phyloP scores from a whole-genome alignment of 2,888 invertebrate species.

The Eretmocerus hayati region DNA sequence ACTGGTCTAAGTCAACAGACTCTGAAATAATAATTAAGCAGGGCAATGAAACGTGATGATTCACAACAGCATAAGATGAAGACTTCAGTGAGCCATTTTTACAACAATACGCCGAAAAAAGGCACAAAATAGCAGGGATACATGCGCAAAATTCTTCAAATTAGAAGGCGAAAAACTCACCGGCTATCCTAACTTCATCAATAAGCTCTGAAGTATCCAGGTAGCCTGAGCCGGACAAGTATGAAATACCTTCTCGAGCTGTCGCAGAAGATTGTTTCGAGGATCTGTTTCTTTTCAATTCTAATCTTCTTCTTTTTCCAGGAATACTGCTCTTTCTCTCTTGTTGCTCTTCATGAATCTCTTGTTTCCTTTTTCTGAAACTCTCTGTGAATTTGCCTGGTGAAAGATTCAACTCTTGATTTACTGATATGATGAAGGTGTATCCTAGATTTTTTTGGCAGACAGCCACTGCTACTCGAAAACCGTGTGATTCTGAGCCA shows the following conservation, averaged over 20 bases:
- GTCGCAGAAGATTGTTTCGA: conserved; percentile 1
- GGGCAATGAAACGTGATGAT: background rate
- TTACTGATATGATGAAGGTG: conserved; percentile 7
- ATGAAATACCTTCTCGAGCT: conserved; percentile 18
- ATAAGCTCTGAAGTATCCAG: conserved; percentile 13
- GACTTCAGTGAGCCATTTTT: no score
- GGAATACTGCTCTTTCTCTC: conserved; percentile 4
- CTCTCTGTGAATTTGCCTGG: conserved; percentile 14
- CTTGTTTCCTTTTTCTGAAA: conserved; percentile 9
- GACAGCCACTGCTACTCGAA: conserved; percentile 14
- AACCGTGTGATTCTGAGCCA: conserved; percentile 15
- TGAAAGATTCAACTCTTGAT: conserved; percentile 13
- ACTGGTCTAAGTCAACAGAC: conserved; percentile 1
- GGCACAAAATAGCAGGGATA: no score
- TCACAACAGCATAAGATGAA: background rate
- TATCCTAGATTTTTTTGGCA: conserved; percentile 8
- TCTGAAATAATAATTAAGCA: background rate
- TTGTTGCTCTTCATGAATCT: background rate
- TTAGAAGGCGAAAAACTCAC: no score
- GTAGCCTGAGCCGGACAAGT: conserved; percentile 11
- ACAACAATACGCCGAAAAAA: no score
- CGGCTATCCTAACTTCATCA: conserved; percentile 6
- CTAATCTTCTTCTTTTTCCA: conserved; percentile 8
- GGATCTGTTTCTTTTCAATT: conserved; percentile 10
- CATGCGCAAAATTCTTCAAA: no score